Evolutionary conservation across 2,888 invertebrate genomes (phyloP).

Genomic region (Pandemis heparana): DNA sequence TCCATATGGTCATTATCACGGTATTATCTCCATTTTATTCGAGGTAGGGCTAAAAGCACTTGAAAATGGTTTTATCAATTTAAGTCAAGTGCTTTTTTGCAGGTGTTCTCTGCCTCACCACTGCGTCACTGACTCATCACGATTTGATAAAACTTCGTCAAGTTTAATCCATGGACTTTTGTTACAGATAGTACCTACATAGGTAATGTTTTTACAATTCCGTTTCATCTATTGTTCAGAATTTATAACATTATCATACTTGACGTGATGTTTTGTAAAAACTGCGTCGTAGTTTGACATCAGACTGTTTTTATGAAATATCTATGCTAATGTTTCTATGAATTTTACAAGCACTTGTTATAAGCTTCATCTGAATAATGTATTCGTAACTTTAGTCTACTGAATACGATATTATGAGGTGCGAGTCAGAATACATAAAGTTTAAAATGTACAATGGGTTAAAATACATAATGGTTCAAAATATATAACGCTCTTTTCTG

Average conservation of each 20-base stretch:
- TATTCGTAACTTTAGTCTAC: background rate
- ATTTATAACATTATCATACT: slow-evolving; percentile 1
- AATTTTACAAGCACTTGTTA: background rate
- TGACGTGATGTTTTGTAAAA: background rate
- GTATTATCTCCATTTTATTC: background rate
- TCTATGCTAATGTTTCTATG: background rate
- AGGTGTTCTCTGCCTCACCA: background rate
- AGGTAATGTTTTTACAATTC: background rate
- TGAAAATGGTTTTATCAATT: slow-evolving; percentile 1
- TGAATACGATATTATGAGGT: background rate
- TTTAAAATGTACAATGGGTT: too few species aligned
- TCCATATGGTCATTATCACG: background rate
- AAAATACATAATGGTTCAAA: too few species aligned
- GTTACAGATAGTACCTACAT: background rate
- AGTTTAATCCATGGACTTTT: background rate
- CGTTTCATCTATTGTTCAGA: background rate
- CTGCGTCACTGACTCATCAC: background rate
- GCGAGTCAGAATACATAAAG: too few species aligned
- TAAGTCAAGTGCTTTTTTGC: slow-evolving; percentile 8
- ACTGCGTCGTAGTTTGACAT: background rate
- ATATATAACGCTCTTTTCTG: too few species aligned
- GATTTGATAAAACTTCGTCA: background rate
- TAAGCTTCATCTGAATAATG: background rate
- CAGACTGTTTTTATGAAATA: background rate
- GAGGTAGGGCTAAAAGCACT: background rate